Percentiles rank a stretch among this genome's conserved stretches.
Conservation (phyloP, 2,888 invertebrate species). For the Oasisia sp. region DNA sequence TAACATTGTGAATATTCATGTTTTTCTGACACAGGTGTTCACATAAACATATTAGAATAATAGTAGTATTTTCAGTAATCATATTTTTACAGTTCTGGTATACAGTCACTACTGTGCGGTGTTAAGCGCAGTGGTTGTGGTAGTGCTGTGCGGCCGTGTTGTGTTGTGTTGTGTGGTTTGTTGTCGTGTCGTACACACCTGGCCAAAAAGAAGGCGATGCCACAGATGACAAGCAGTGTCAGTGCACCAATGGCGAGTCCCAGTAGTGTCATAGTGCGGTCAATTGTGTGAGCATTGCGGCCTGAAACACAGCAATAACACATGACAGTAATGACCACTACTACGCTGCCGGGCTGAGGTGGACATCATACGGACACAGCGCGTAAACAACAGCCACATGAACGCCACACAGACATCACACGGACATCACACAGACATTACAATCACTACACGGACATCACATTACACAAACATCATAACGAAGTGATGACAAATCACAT, state of each 20-base stretch:
- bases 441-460: no score
- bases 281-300: slow-evolving; percentile 29
- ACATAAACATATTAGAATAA: no score
- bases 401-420: neutral
- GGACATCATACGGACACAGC: neutral
- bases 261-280: slow-evolving; percentile 32
- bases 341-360: neutral
- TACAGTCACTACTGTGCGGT: neutral
- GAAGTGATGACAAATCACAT: neutral
- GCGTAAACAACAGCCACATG: neutral
- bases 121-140: neutral
- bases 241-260: slow-evolving; percentile 32
- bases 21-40: no score
- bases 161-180: neutral
- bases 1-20: neutral
- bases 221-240: slow-evolving; percentile 30
- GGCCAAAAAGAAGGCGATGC: slow-evolving; percentile 33
- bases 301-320: slow-evolving; percentile 25
- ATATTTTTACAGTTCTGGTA: no score
- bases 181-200: slow-evolving; percentile 30
- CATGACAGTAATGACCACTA: neutral
- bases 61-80: no score
- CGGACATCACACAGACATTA: neutral
- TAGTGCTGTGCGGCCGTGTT: neutral
- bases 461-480: neutral